phyloP scores from a whole-genome alignment of 2,113 vertebrate genomes.

The Hippoglossus stenolepis region DNA sequence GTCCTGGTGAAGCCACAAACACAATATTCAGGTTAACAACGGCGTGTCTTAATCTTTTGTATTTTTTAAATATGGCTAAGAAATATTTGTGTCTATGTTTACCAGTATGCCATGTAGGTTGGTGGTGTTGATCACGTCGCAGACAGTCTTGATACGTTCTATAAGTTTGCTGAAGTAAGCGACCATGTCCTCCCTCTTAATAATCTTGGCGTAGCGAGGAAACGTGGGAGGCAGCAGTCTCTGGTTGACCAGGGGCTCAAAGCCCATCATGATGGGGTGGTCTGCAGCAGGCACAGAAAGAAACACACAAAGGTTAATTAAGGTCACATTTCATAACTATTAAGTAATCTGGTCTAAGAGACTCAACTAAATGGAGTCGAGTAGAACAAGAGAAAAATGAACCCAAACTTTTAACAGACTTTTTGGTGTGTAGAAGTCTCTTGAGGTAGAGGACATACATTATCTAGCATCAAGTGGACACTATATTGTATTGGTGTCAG shows the following conservation, averaged over 20 bases:
- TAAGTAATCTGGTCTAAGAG: no score
- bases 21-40: constrained; percentile 16
- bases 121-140: constrained; percentile 95
- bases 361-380: neutral
- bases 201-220: constrained; percentile 98
- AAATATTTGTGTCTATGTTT: constrained; percentile 51
- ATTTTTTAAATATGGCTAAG: neutral
- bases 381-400: neutral
- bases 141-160: constrained; percentile 97
- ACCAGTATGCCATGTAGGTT: constrained; percentile 98
- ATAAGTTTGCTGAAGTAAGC: constrained; percentile 96
- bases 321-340: neutral
- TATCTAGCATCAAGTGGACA: neutral
- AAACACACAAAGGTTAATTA: neutral
- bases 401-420: no score
- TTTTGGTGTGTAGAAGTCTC: no score
- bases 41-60: neutral
- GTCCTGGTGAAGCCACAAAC: constrained; percentile 82
- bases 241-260: constrained; percentile 98
- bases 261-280: constrained; percentile 99
- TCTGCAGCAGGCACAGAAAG: constrained; percentile 78
- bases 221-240: constrained; percentile 97
- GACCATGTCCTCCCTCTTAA: constrained; percentile 98
- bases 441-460: neutral
- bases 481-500: neutral